Evolutionary conservation across 2,888 invertebrate genomes (phyloP).

Genomic region (Antheraea yamamai): DNA sequence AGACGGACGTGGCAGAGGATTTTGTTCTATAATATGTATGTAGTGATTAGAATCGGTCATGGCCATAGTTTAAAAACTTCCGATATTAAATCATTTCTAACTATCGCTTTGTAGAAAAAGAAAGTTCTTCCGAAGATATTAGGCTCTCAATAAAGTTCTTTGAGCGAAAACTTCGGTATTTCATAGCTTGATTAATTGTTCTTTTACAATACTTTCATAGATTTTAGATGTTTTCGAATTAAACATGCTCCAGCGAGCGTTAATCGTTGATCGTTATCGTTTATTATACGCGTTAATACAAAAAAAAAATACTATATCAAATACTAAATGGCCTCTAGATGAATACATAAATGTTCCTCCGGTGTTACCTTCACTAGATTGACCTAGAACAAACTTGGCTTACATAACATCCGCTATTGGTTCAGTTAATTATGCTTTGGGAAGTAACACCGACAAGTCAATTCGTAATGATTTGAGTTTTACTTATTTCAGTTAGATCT

Average conservation of each 20-base stretch:
- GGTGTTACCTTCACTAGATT: neutral
- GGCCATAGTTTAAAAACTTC: no score
- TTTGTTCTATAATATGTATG: no score
- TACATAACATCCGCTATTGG: conserved; percentile 15
- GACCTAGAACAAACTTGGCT: neutral
- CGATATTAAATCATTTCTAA: neutral
- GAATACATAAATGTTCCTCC: neutral
- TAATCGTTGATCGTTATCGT: neutral
- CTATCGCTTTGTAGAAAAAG: neutral
- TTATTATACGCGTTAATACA: neutral
- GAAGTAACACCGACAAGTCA: neutral
- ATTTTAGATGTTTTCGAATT: neutral
- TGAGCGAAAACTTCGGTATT: neutral
- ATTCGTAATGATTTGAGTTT: neutral
- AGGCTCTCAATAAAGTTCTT: neutral
- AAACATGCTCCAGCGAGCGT: neutral
- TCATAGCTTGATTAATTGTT: neutral
- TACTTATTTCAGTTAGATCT: neutral
- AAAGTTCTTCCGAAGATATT: neutral
- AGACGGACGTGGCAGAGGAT: no score
- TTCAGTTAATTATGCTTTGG: neutral
- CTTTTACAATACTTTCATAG: neutral
- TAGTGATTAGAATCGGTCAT: no score
- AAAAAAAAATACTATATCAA: neutral
- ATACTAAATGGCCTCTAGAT: neutral